A percentile compares a stretch with the other conserved stretches of the same genome.
Conservation (phyloP, 2,888 invertebrate species). For the Hemicrepidius hirtus region DNA sequence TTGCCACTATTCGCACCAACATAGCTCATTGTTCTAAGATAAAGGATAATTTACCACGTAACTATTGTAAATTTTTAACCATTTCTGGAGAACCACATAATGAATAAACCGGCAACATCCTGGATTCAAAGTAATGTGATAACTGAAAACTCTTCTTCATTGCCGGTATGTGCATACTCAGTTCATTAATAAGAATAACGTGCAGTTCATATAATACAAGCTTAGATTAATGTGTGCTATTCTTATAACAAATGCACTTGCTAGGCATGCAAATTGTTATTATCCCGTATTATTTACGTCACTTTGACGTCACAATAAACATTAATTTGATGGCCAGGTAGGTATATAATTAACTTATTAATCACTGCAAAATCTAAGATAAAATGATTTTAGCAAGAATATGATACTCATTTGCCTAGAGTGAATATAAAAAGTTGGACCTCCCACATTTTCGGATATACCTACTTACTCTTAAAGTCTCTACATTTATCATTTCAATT, state of each 20-base stretch:
- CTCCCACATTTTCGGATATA: no score
- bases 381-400: no score
- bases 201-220: constrained; percentile 5
- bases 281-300: background rate
- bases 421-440: no score
- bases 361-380: background rate
- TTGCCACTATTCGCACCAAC: background rate
- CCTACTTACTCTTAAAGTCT: no score
- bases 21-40: constrained; percentile 15
- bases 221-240: constrained; percentile 13
- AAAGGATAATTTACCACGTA: constrained; percentile 10
- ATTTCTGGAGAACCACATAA: background rate
- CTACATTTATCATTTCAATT: no score
- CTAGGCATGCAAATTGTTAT: constrained; percentile 1
- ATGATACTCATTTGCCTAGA: no score
- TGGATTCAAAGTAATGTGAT: background rate
- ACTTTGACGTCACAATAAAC: background rate
- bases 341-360: background rate
- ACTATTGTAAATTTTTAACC: constrained; percentile 1
- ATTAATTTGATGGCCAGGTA: constrained; percentile 8
- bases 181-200: constrained; percentile 16
- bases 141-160: constrained; percentile 3
- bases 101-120: constrained; percentile 5
- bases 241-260: constrained; percentile 17
- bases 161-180: background rate